phyloP scores from a whole-genome alignment of 2,888 invertebrate species.

The Cylindroiulus punctatus region DNA sequence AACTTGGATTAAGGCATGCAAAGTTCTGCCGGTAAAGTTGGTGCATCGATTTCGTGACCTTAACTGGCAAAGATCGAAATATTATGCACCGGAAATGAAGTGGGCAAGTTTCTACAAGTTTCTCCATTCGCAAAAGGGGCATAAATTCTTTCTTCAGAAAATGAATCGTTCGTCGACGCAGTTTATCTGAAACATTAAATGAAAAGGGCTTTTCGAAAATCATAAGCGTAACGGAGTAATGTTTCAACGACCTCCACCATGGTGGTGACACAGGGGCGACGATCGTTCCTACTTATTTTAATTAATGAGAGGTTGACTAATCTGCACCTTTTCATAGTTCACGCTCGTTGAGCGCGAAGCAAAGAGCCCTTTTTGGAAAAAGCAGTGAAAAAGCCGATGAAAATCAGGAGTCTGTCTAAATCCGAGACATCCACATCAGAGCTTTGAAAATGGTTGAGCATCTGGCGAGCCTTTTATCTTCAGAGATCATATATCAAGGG shows the following conservation, averaged over 20 bases:
- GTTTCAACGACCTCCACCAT: not conserved
- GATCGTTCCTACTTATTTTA: constrained; percentile 27
- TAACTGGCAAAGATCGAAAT: no score
- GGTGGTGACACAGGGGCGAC: not conserved
- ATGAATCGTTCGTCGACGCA: not conserved
- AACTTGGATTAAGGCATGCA: no score
- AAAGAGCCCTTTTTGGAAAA: not conserved
- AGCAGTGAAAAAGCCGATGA: constrained; percentile 32
- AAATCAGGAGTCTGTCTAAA: constrained; percentile 45
- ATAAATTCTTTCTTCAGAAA: not conserved
- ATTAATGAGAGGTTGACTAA: constrained; percentile 44
- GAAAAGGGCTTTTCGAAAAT: not conserved
- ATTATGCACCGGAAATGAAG: no score
- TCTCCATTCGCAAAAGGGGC: not conserved
- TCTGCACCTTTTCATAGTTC: constrained; percentile 39
- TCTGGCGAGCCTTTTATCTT: constrained; percentile 48
- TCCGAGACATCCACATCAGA: constrained; percentile 38
- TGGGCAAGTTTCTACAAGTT: not conserved
- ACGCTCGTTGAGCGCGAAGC: constrained; percentile 22
- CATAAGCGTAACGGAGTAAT: constrained; percentile 26
- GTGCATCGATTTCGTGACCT: no score
- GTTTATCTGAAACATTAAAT: constrained; percentile 35
- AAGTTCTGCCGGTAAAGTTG: no score
- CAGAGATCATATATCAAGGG: constrained; percentile 47
- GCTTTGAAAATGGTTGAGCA: constrained; percentile 45